Percentiles rank a stretch among this genome's conserved stretches.
Evolutionary conservation across 2,797 vertebrate genomes (phyloP).

Genomic region (Leuciscus waleckii): DNA sequence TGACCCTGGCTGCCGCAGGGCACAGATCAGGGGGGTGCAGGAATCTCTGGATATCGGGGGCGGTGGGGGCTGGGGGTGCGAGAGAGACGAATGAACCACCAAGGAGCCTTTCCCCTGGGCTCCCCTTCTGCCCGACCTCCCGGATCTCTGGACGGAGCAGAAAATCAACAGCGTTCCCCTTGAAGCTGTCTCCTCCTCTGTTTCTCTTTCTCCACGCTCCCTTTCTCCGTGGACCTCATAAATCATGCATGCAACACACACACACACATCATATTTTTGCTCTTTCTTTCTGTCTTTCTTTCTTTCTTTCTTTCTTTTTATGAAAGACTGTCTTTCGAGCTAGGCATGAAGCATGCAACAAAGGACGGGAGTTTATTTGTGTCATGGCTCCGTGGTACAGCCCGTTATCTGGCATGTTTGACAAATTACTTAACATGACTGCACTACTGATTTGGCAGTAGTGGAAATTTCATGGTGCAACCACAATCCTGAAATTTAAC

Average conservation of each 20-base stretch:
- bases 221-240: conserved; percentile 80
- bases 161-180: conserved; percentile 77
- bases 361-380: conserved; percentile 69
- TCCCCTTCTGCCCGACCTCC: conserved; percentile 75
- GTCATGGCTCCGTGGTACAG: conserved; percentile 64
- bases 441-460: conserved; percentile 58
- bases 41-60: conserved; percentile 40
- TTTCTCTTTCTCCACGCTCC: conserved; percentile 64
- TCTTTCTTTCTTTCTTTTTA: conserved; percentile 56
- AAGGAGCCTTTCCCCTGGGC: conserved; percentile 74
- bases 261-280: conserved; percentile 64
- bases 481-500: conserved; percentile 50
- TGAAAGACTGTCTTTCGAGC: conserved; percentile 60
- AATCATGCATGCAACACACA: conserved; percentile 80
- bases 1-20: conserved; percentile 76
- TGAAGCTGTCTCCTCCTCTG: conserved; percentile 76
- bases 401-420: conserved; percentile 76
- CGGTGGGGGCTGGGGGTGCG: conserved; percentile 55
- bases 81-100: conserved; percentile 65
- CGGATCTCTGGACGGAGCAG: conserved; percentile 76
- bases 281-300: conserved; percentile 59
- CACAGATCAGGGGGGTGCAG: conserved; percentile 57
- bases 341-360: conserved; percentile 66
- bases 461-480: conserved; percentile 41
- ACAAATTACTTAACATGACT: conserved; percentile 79